Conservation (phyloP, 2,888 invertebrate genomes). For the Papilio elwesi region DNA sequence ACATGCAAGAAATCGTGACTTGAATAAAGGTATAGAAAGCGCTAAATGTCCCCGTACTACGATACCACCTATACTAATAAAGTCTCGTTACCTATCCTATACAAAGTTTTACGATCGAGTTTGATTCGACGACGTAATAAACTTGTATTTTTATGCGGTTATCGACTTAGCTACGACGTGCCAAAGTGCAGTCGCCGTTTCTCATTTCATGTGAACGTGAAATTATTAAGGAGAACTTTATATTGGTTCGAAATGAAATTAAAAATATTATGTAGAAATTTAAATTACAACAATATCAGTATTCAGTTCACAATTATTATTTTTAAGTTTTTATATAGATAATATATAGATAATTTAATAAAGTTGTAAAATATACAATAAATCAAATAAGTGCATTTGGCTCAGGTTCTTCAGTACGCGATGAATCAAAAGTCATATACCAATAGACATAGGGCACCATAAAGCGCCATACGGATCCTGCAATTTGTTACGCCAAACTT, state of each 20-base stretch:
- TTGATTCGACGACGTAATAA: slow-evolving; percentile 29
- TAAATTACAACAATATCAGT: neutral
- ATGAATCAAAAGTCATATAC: too few species aligned
- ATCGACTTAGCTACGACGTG: slow-evolving; percentile 29
- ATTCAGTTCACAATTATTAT: too few species aligned
- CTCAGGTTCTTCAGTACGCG: too few species aligned
- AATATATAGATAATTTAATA: too few species aligned
- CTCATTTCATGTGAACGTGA: slow-evolving; percentile 14
- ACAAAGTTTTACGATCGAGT: slow-evolving; percentile 32
- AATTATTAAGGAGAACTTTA: slow-evolving; percentile 17
- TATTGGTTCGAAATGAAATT: neutral
- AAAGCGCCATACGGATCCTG: too few species aligned
- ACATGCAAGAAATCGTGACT: neutral
- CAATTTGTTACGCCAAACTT: too few species aligned
- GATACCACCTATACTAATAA: slow-evolving; percentile 25
- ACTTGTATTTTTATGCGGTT: slow-evolving; percentile 36
- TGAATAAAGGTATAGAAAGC: slow-evolving; percentile 5
- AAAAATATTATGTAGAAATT: neutral
- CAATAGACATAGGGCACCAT: too few species aligned
- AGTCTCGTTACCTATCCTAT: slow-evolving; percentile 27
- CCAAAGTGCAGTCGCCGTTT: neutral
- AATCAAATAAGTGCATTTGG: too few species aligned
- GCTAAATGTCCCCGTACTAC: slow-evolving; percentile 2
- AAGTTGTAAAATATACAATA: too few species aligned
- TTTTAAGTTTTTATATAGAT: too few species aligned